Percentiles rank a stretch among this genome's conserved stretches.
Conservation (phyloP, 2,797 vertebrate species). For the Galago senegalensis region DNA sequence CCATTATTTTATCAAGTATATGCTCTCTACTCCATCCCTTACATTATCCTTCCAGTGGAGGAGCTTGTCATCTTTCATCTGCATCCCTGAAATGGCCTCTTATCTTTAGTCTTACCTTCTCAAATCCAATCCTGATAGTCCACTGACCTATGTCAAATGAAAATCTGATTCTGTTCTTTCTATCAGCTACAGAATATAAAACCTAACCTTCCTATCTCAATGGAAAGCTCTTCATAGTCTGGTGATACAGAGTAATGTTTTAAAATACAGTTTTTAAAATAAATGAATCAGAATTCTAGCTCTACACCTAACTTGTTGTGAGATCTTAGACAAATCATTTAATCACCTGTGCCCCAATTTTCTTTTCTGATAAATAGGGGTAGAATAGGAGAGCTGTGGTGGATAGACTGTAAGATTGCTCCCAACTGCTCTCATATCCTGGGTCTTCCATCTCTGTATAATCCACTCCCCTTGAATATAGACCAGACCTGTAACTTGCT, state of each 20-base stretch:
- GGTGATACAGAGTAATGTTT: neutral
- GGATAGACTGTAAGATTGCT: neutral
- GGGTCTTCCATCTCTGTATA: neutral
- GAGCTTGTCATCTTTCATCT: neutral
- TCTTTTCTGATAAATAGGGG: neutral
- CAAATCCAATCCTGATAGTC: neutral
- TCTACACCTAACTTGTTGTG: neutral
- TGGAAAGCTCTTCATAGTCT: neutral
- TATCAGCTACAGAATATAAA: neutral
- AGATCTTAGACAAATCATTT: neutral
- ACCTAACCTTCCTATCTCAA: neutral
- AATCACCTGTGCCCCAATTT: neutral
- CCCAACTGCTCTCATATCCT: neutral
- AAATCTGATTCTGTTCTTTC: conserved; percentile 16
- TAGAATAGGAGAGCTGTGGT: neutral
- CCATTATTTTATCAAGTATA: neutral
- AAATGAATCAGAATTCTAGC: neutral
- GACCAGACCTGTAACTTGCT: neutral
- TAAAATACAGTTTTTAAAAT: neutral
- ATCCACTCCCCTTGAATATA: neutral
- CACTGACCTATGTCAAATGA: neutral
- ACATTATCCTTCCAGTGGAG: neutral
- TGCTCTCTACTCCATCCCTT: neutral
- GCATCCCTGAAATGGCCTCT: neutral
- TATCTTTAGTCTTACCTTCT: neutral